Base-by-base conservation (phyloP, 2,113 vertebrate species). In the Redunca redunca region DNA sequence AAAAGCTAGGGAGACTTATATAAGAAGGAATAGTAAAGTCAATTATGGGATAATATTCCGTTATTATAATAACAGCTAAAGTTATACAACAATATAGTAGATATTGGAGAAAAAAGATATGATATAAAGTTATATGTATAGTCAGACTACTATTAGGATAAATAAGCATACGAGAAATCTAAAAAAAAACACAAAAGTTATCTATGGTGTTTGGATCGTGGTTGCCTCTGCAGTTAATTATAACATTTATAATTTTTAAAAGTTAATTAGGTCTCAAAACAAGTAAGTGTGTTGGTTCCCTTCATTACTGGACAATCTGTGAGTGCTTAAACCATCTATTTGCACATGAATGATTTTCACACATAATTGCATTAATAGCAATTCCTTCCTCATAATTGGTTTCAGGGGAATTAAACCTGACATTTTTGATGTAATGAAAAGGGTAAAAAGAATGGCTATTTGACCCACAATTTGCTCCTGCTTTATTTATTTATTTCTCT, bases 401-500 rank as follows among this genome's bases (percentile, higher is more conserved):
- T 93, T 92, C 84, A 97, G 83, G 71, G 60, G 83, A 94, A 97
- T 90, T 62, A 96, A 91, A 94, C 30, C 26, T 90, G 92, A 97
- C 92, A 81, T 87, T 74, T 83, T 84, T 60, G 50, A 21, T 88
- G 9, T 89, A 83, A 88, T 52, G 40, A 52, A 96, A 96, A 91
- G 9, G 25, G 48, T n/a, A 30, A 90, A 5, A 95, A 91, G 81
- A 86, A 86, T 9, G 57, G 62, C 57, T 71, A 15, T 64, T 87
- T 83, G 89, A 77, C 26, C 43, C 14, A 50, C 46, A 62, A 90
- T 53, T 64, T 50, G 58, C 52, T 21, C 36, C 84, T 85, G 36
- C 7, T 95, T 93, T 33, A 21, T 77, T 92, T 36, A 19, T 74
- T 92, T 28, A 17, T 50, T 83, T 53, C 71, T 93, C 7, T 9